phyloP scores from a whole-genome alignment of 1,140 invertebrate species.

The Maconellicoccus hirsutus region DNA sequence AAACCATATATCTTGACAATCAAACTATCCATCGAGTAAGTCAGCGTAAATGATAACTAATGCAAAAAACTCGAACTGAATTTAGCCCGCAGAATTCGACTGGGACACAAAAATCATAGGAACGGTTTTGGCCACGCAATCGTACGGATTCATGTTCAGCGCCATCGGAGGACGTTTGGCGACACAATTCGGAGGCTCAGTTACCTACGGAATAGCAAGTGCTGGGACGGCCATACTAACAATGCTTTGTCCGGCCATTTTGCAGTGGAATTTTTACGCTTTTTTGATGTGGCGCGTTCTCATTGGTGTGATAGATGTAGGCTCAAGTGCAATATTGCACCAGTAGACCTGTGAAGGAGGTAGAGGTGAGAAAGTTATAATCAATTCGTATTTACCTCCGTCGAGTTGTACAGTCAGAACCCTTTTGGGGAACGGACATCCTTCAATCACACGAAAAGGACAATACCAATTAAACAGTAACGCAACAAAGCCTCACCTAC shows the following conservation, averaged over 20 bases:
- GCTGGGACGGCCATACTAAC: neutral
- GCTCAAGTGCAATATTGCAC: no score
- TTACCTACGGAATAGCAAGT: conserved; percentile 32
- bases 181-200: conserved; percentile 40
- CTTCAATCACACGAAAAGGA: no score
- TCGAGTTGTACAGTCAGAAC: no score
- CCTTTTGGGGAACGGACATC: no score
- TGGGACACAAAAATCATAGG: conserved; percentile 45
- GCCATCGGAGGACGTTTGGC: conserved; percentile 46
- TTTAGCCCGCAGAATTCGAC: conserved; percentile 49
- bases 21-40: neutral
- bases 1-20: neutral
- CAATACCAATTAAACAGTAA: no score
- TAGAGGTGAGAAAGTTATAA: no score
- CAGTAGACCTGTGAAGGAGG: no score
- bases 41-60: no score
- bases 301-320: no score
- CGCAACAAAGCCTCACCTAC: no score
- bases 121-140: conserved; percentile 49
- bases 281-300: neutral
- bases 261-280: neutral
- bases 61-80: no score
- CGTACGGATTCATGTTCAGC: conserved; percentile 53
- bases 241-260: neutral
- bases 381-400: no score